These are phyloP conservation scores for Drosophila malerkotliana DNA, from an alignment of 1,140 invertebrate species.

Conservation along the genomic window DNA sequence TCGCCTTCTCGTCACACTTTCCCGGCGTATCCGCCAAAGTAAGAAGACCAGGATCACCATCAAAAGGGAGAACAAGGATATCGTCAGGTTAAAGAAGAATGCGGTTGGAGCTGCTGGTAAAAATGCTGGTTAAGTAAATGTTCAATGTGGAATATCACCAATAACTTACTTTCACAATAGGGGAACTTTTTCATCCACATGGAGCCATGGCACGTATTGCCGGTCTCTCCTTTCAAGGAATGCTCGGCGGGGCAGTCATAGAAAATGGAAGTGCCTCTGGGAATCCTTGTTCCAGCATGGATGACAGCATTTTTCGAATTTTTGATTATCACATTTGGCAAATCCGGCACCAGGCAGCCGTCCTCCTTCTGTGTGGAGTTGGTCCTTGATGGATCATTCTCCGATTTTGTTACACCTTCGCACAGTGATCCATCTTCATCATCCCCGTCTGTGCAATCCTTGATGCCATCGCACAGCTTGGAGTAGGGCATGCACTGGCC, in stretches of 20 bases:
- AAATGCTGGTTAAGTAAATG: not conserved
- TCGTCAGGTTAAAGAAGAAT: constrained; percentile 4
- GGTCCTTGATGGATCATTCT: not conserved
- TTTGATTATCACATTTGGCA: constrained; percentile 34
- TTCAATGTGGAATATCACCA: not conserved
- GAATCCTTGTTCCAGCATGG: constrained; percentile 9
- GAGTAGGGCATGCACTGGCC: constrained; percentile 42
- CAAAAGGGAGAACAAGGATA: constrained; percentile 21
- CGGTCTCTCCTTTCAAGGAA: constrained; percentile 7
- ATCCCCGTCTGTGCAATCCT: constrained; percentile 33
- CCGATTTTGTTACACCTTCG: constrained; percentile 8
- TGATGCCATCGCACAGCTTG: constrained; percentile 34
- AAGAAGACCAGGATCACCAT: constrained; percentile 22
- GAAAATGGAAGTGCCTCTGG: constrained; percentile 25
- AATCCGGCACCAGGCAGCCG: constrained; percentile 29
- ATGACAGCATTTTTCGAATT: constrained; percentile 14
- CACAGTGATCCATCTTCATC: constrained; percentile 30
- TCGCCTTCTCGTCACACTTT: not conserved
- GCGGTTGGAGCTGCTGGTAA: constrained; percentile 19
- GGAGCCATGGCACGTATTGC: constrained; percentile 22
- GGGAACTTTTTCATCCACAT: constrained; percentile 33
- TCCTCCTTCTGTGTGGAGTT: not conserved
- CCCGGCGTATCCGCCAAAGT: constrained; percentile 16
- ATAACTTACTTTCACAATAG: constrained; percentile 42
- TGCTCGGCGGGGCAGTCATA: constrained; percentile 40